phyloP scores from a whole-genome alignment of 2,113 vertebrate genomes.

The Naja naja region DNA sequence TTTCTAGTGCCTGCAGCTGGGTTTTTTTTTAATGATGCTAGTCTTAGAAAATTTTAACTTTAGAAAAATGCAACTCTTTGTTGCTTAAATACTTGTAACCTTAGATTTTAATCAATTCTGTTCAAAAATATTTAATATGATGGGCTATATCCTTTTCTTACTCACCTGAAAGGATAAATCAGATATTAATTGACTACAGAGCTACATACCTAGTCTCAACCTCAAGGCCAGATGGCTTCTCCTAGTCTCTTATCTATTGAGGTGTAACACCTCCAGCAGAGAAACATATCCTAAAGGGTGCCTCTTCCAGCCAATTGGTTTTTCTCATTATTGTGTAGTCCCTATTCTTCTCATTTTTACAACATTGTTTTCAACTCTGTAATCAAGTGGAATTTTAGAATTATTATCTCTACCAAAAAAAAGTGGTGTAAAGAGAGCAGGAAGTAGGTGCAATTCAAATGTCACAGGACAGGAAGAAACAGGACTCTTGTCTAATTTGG shows the following conservation, averaged over 20 bases:
- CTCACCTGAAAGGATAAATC: neutral
- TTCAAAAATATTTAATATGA: neutral
- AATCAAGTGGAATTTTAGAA: neutral
- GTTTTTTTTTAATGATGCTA: constrained; percentile 3
- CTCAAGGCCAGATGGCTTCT: neutral
- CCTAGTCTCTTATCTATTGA: neutral
- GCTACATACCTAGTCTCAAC: neutral
- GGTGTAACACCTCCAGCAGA: neutral
- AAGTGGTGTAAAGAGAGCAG: neutral
- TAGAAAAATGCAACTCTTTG: constrained; percentile 36
- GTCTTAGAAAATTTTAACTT: constrained; percentile 37
- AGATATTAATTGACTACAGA: neutral
- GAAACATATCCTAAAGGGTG: neutral
- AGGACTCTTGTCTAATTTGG: neutral
- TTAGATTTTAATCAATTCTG: neutral
- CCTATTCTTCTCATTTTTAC: neutral
- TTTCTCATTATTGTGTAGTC: neutral
- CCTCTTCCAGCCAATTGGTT: neutral
- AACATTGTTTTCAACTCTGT: neutral
- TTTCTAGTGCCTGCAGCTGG: constrained; percentile 43
- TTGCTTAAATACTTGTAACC: neutral
- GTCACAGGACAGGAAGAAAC: neutral
- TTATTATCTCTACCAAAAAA: neutral
- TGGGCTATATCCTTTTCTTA: neutral
- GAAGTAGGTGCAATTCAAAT: neutral